Base-by-base conservation (phyloP, 2,888 invertebrate genomes). In the Gisinianus flammeolus region DNA sequence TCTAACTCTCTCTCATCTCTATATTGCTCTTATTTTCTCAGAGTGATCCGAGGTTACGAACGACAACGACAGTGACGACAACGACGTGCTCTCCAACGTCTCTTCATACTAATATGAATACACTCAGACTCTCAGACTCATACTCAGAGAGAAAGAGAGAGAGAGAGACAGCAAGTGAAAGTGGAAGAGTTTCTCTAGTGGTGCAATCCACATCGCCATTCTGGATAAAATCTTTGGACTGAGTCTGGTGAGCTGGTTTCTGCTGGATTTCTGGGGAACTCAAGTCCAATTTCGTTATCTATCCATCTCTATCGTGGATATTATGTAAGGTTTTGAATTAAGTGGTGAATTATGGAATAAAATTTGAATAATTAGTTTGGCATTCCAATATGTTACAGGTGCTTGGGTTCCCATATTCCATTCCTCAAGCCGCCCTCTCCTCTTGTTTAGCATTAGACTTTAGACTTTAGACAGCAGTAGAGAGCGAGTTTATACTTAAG, bases 361-460 rank as follows among this genome's bases (percentile, higher is more conserved):
- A 73, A 80, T 81, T 83, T 83, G 79, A 81, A 81, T 81, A 80
- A 80, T 83, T 82, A 79, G 76, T 78, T 73, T 74, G 77, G 76
- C 77, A 79, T 62, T 79, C 74, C 77, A 79, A 79, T 81, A 80
- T 83, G 81, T 83, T 80, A 80, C 83, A 83, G 83, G 80, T 83
- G 83, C 72, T 67, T 33, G n/a, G 62, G 75, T 81, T 83, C 83
- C 78, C 83, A 83, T 62, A 26, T 62, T 26, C 62, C 69, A 8
- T 26, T 44, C 44, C 52, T n/a, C 26, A 22, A 24, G 16, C 22
- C 44, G 10, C 44, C 66, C 26, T 4, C 66, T 64, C 19, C 67
- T 67, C 28, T 67, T 64, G 64, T 28, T n/a, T n/a, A n/a, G n/a
- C n/a, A n/a, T n/a, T n/a, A n/a, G n/a, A n/a, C n/a, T n/a, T n/a